phyloP scores from a whole-genome alignment of 2,888 invertebrate species.

The Cabera pusaria region DNA sequence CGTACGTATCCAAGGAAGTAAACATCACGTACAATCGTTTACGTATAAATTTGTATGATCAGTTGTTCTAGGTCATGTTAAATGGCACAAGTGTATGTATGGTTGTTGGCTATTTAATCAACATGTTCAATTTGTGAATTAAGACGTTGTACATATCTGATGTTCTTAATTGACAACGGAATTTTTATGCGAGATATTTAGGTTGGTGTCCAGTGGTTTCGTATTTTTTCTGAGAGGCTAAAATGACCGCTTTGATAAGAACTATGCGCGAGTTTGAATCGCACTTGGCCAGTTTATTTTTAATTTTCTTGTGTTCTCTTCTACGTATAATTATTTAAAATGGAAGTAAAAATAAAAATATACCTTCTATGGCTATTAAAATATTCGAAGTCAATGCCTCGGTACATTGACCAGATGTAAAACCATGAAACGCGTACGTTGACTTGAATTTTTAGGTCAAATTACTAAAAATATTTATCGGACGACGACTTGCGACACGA shows the following conservation, averaged over 20 bases:
- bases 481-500: slow-evolving; percentile 44
- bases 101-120: slow-evolving; percentile 7
- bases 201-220: too few species aligned
- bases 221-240: too few species aligned
- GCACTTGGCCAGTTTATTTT: too few species aligned
- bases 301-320: too few species aligned
- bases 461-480: slow-evolving; percentile 37
- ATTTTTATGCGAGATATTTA: background rate
- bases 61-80: slow-evolving; percentile 32
- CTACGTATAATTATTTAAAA: too few species aligned
- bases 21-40: slow-evolving; percentile 22
- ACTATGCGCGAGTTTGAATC: too few species aligned
- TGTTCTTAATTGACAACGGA: slow-evolving; percentile 1
- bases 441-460: slow-evolving; percentile 39
- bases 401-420: slow-evolving; percentile 32
- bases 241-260: too few species aligned
- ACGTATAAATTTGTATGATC: slow-evolving; percentile 13
- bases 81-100: slow-evolving; percentile 16
- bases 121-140: slow-evolving; percentile 5
- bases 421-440: slow-evolving; percentile 39
- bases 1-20: slow-evolving; percentile 25
- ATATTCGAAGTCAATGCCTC: slow-evolving; percentile 31
- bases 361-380: too few species aligned
- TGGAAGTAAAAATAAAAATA: too few species aligned
- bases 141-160: background rate